These are phyloP conservation scores for Zosterops borbonicus DNA, from an alignment of 2,113 vertebrate genomes.

Conservation along the genomic window DNA sequence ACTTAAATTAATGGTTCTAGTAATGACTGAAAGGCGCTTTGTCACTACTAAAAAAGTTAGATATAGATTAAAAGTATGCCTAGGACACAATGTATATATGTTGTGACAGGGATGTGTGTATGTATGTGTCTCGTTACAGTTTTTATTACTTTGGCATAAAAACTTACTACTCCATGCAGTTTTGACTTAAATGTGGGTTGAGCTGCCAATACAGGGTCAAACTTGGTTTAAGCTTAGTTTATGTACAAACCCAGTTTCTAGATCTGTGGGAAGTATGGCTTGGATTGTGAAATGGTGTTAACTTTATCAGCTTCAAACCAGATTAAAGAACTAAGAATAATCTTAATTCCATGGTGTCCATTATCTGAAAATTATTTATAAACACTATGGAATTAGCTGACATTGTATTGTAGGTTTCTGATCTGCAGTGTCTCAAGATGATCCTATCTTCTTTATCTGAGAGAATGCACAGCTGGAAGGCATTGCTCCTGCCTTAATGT, in stretches of 20 bases:
- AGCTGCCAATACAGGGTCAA: neutral
- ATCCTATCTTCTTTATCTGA: neutral
- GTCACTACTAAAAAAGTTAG: conserved; percentile 51
- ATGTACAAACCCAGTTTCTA: neutral
- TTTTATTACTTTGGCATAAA: conserved; percentile 34
- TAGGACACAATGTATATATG: neutral
- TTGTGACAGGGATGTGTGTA: neutral
- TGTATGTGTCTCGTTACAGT: neutral
- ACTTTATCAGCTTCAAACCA: neutral
- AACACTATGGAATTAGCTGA: neutral
- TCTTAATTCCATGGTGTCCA: neutral
- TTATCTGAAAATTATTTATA: neutral
- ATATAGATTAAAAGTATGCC: neutral
- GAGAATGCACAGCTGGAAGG: neutral
- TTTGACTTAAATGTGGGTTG: neutral
- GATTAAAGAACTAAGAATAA: neutral
- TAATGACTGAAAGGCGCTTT: conserved; percentile 54
- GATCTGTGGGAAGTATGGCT: neutral
- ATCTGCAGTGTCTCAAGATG: neutral
- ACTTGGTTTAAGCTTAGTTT: neutral
- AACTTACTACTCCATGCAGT: neutral
- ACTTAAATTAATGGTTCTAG: conserved; percentile 62
- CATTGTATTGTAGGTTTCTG: neutral
- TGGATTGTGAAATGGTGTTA: neutral
- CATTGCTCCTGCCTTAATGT: neutral